Evolutionary conservation across 2,113 vertebrate species (phyloP), one percentile per base, ranked within the genome.

Genomic region (Menidia beryllina): DNA sequence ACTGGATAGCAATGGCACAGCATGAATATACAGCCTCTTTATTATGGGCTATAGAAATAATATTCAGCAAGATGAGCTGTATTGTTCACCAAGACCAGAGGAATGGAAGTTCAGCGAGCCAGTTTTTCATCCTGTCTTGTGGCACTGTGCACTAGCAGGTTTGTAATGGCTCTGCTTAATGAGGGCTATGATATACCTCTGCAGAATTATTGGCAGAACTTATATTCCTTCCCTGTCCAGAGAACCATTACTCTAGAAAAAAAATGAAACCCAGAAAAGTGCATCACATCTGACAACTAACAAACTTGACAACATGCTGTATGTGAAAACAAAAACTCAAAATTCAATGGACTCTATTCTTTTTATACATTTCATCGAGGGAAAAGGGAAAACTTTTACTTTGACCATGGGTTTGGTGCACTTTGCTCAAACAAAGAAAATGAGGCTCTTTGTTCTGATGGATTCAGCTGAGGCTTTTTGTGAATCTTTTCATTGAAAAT

Each of bases 171-270:
- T 52, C 63, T 73, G 59, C 82, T 86, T 92, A 92, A 91, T 89
- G 86, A 90, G 88, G 81, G 81, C 76, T 76, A 74, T 90, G 88
- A 92, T 89, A 85, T 89, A 91, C 88, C 79, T 82, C 72, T 10
- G 51, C 81, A 69, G 83, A 68, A 84, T 83, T 90, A 91, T 86
- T 88, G 88, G 83, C 71, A 88, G 77, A 72, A 71, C 67, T 59
- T 78, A 66, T 70, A 84, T 75, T 80, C 61, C 66, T 66, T 72
- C 80, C 76, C 75, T 73, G 61, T 52, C 51, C 54, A 73, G 62
- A 88, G 83, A 75, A 74, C 73, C 38, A 81, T 89, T 86, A 85
- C 63, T 45, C 47, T 82, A 83, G 71, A 88, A 87, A 69, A 88
- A 83, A 68, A 50, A 26, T 54, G 34, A 49, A 69, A 83, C 67